Evolutionary conservation across 2,888 invertebrate genomes (phyloP).

Genomic region (Drosophila rellima): DNA sequence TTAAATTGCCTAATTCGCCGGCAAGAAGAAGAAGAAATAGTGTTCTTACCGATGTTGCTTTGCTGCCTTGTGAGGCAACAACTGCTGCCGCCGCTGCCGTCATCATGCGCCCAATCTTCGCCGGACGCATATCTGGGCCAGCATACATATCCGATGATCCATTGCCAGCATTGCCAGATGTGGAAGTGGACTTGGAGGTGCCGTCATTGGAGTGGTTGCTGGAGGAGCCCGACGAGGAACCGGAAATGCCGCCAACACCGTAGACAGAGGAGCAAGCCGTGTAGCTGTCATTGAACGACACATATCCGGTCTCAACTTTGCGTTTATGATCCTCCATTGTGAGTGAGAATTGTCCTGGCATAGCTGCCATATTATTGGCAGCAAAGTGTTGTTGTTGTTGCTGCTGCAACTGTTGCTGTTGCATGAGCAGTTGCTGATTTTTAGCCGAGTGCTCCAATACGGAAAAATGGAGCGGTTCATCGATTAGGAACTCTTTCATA

Average conservation of each 20-base stretch:
- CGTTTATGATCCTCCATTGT: conserved; percentile 54
- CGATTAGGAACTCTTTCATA: conserved; percentile 73
- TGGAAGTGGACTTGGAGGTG: conserved; percentile 9
- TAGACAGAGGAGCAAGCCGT: conserved; percentile 70
- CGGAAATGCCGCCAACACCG: conserved; percentile 44
- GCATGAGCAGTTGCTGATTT: conserved; percentile 45
- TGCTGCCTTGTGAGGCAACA: conserved; percentile 45
- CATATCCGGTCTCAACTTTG: conserved; percentile 80
- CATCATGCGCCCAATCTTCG: conserved; percentile 65
- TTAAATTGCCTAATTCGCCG: too few relatives aligned
- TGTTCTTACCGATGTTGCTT: conserved; percentile 60
- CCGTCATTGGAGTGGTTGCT: conserved; percentile 14
- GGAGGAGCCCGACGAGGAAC: conserved; percentile 4
- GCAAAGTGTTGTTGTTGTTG: conserved; percentile 23
- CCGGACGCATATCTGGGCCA: conserved; percentile 48
- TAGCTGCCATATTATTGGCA: conserved; percentile 32
- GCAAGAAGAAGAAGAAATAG: neutral
- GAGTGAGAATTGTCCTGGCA: conserved; percentile 25
- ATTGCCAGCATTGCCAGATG: conserved; percentile 15
- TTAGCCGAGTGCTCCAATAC: conserved; percentile 57
- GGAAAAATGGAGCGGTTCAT: conserved; percentile 67
- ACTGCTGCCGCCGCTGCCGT: conserved; percentile 41
- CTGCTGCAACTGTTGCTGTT: conserved; percentile 37
- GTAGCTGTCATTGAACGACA: conserved; percentile 75
- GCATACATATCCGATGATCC: conserved; percentile 4